phyloP scores from a whole-genome alignment of 2,888 invertebrate species.

The Ornithoptera priamus region DNA sequence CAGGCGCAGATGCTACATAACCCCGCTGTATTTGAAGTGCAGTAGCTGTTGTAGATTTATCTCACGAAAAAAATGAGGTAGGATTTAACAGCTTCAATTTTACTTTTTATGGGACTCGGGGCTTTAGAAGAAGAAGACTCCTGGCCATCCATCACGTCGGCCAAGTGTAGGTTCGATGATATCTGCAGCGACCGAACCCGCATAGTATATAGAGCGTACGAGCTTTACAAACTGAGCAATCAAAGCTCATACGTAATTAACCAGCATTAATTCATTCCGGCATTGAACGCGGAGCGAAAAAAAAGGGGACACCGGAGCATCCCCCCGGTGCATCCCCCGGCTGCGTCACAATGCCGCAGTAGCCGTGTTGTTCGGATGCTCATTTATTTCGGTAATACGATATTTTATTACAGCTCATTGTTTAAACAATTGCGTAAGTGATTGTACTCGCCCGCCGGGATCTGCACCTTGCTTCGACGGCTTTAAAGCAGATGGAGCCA shows the following conservation, averaged over 20 bases:
- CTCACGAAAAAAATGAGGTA: too few species aligned
- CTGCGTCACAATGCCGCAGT: slow-evolving; percentile 38
- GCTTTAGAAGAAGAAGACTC: too few species aligned
- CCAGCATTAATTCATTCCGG: slow-evolving; percentile 11
- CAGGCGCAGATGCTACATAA: too few species aligned
- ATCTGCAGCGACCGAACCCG: too few species aligned
- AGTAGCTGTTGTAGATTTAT: too few species aligned
- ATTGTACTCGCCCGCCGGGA: slow-evolving; percentile 58
- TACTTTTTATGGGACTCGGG: too few species aligned
- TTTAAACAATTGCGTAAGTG: slow-evolving; percentile 80
- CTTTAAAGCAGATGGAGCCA: slow-evolving; percentile 40
- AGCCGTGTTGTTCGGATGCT: slow-evolving; percentile 50
- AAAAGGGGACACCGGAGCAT: slow-evolving; percentile 8
- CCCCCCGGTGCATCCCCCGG: slow-evolving; percentile 31
- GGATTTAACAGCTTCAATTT: too few species aligned
- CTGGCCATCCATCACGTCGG: too few species aligned
- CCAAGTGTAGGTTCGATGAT: too few species aligned
- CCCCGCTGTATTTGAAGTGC: too few species aligned
- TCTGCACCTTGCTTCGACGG: slow-evolving; percentile 60
- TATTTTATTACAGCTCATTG: slow-evolving; percentile 74
- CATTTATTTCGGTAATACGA: slow-evolving; percentile 70
- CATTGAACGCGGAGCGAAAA: slow-evolving; percentile 6
- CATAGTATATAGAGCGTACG: too few species aligned
- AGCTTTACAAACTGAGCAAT: background rate
- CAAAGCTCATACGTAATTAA: slow-evolving; percentile 33